Percentiles rank a stretch among this genome's conserved stretches.
Evolutionary conservation across 2,113 vertebrate species (phyloP).

Genomic region (Dinomys branickii): DNA sequence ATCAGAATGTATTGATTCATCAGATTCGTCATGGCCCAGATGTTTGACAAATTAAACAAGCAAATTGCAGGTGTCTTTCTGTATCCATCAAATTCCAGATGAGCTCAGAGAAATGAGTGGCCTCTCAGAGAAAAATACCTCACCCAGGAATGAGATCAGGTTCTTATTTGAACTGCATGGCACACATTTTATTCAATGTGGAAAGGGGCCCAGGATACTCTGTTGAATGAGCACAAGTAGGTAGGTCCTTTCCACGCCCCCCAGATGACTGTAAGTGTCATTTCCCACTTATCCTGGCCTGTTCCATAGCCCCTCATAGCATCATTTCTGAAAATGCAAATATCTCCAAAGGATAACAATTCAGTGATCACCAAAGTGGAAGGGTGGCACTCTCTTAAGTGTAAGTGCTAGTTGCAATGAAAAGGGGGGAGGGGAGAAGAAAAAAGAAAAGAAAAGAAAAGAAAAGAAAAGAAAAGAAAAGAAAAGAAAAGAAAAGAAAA

Average conservation of each 20-base stretch:
- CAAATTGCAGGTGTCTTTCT: neutral
- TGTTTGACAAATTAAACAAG: neutral
- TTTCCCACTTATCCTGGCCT: neutral
- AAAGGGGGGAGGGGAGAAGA: too few species aligned
- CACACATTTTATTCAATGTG: neutral
- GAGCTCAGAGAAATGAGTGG: neutral
- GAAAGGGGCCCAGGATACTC: neutral
- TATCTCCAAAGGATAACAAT: neutral
- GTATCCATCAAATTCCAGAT: neutral
- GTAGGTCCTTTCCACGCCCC: neutral
- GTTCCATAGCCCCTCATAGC: neutral
- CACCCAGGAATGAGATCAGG: neutral
- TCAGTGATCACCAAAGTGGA: neutral
- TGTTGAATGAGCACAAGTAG: neutral
- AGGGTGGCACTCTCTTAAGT: neutral
- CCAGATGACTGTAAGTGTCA: neutral
- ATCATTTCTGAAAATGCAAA: neutral
- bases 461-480: neutral
- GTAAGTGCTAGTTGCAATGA: neutral
- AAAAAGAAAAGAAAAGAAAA: too few species aligned
- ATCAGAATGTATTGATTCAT: neutral
- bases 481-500: fast-evolving
- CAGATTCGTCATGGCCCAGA: neutral
- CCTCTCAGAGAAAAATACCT: neutral
- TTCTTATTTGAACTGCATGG: neutral